Conservation (phyloP, 2,113 vertebrate genomes). For the Poeciliopsis prolifica region DNA sequence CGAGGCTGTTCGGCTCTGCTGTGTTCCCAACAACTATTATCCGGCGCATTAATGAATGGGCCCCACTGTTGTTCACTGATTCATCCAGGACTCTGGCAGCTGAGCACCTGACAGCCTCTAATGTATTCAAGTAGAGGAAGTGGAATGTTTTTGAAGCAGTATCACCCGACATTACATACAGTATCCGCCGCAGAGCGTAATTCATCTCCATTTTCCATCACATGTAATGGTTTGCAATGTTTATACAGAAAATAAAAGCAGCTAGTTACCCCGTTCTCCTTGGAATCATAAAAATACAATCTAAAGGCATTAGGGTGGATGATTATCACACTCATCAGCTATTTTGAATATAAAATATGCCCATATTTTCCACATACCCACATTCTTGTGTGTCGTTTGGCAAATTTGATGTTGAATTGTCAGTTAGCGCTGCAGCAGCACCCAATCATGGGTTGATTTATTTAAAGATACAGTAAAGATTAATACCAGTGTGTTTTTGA, state of each 20-base stretch:
- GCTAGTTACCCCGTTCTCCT: not conserved
- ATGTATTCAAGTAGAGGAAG: conserved; percentile 34
- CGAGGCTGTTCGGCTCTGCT: conserved; percentile 33
- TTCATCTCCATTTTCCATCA: conserved; percentile 28
- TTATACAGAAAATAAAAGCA: not conserved
- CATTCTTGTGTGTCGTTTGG: conserved; percentile 1
- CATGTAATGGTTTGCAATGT: not conserved
- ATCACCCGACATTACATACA: conserved; percentile 4
- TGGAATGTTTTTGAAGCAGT: conserved; percentile 12
- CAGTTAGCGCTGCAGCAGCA: conserved; percentile 17
- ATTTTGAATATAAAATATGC: conserved; percentile 2
- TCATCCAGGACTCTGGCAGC: conserved; percentile 32
- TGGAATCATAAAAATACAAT: conserved; percentile 6
- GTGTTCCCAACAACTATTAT: conserved; percentile 53
- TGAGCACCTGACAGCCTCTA: conserved; percentile 40
- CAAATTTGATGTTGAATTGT: conserved; percentile 1
- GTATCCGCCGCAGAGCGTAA: not conserved
- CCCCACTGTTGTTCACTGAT: conserved; percentile 47
- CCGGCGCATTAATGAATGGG: conserved; percentile 55
- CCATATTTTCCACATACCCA: not conserved
- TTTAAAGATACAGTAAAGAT: not conserved
- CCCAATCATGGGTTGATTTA: conserved; percentile 14
- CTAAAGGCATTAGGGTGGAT: conserved; percentile 10
- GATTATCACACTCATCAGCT: not conserved
- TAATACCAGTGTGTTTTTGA: not conserved